These are phyloP conservation scores for Drusus annulatus DNA, from an alignment of 1,140 invertebrate species.

Conservation along the genomic window DNA sequence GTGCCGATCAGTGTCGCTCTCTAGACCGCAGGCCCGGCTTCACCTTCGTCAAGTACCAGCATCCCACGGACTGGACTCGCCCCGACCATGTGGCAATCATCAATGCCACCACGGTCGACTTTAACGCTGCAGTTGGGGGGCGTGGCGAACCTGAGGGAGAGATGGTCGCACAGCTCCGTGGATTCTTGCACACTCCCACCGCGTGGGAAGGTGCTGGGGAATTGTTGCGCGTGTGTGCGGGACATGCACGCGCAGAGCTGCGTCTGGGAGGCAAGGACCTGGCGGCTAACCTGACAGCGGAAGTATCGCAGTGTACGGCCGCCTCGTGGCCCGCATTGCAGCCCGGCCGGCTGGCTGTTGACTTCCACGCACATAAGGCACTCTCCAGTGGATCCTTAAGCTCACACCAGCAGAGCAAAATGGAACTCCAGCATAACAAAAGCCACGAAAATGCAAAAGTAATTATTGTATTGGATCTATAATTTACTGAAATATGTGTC, in stretches of 20 bases:
- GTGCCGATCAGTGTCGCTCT: slow-evolving; percentile 83
- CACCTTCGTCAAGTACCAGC: slow-evolving; percentile 89
- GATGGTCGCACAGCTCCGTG: slow-evolving; percentile 82
- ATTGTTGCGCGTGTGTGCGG: slow-evolving; percentile 81
- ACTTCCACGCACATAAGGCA: slow-evolving; percentile 79
- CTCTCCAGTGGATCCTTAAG: slow-evolving; percentile 69
- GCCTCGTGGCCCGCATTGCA: slow-evolving; percentile 74
- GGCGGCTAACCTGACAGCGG: slow-evolving; percentile 78
- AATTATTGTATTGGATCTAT: slow-evolving; percentile 17
- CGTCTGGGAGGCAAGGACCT: slow-evolving; percentile 70
- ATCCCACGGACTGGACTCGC: slow-evolving; percentile 87
- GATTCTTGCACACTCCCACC: slow-evolving; percentile 84
- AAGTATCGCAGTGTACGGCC: slow-evolving; percentile 76
- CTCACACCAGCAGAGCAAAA: slow-evolving; percentile 80
- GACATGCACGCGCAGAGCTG: slow-evolving; percentile 77
- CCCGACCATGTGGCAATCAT: slow-evolving; percentile 89
- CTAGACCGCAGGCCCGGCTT: slow-evolving; percentile 89
- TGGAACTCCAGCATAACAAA: slow-evolving; percentile 84
- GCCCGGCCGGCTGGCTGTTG: slow-evolving; percentile 75
- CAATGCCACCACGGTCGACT: slow-evolving; percentile 87
- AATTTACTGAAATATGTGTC: not conserved
- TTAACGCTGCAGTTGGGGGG: slow-evolving; percentile 77
- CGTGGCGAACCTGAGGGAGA: slow-evolving; percentile 79
- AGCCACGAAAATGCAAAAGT: slow-evolving; percentile 82
- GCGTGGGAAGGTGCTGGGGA: slow-evolving; percentile 79